A percentile compares a stretch with the other conserved stretches of the same genome.
phyloP scores from a whole-genome alignment of 2,113 vertebrate species.

The Pollachius pollachius region DNA sequence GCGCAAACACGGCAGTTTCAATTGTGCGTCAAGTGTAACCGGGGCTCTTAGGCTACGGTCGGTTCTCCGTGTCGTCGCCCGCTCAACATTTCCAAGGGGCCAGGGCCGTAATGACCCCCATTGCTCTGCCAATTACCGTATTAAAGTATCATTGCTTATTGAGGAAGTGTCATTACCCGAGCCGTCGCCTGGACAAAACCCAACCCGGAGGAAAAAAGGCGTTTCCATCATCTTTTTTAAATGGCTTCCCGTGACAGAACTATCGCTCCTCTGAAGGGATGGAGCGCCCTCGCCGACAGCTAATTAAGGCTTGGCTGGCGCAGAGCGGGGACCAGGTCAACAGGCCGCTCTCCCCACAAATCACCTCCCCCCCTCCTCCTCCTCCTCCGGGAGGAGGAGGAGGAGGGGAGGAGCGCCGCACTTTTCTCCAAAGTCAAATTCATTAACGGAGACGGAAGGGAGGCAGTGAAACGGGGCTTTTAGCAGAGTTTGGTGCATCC shows the following conservation, averaged over 20 bases:
- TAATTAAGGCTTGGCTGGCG: constrained; percentile 80
- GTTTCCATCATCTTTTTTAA: constrained; percentile 77
- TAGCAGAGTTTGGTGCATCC: constrained; percentile 29
- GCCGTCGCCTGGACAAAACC: constrained; percentile 62
- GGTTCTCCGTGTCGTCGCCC: constrained; percentile 68
- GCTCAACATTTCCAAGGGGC: constrained; percentile 78
- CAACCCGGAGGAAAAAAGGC: constrained; percentile 18
- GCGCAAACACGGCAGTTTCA: too few relatives aligned
- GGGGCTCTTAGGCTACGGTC: constrained; percentile 68
- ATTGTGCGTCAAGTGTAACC: constrained; percentile 59
- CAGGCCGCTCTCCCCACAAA: constrained; percentile 59
- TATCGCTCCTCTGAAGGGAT: constrained; percentile 73
- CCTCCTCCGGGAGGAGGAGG: constrained; percentile 28
- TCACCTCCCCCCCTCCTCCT: constrained; percentile 47
- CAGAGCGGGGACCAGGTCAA: constrained; percentile 67
- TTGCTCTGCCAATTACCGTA: constrained; percentile 86
- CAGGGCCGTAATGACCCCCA: constrained; percentile 76
- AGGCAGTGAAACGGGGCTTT: constrained; percentile 27
- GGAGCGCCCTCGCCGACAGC: constrained; percentile 73
- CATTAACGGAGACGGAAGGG: constrained; percentile 57
- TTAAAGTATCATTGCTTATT: constrained; percentile 91
- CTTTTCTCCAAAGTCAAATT: constrained; percentile 72
- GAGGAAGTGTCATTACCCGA: constrained; percentile 75
- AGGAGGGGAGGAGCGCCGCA: neutral
- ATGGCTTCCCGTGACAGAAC: constrained; percentile 69